phyloP scores from a whole-genome alignment of 2,888 invertebrate genomes.

The Dichetophora obliterata region DNA sequence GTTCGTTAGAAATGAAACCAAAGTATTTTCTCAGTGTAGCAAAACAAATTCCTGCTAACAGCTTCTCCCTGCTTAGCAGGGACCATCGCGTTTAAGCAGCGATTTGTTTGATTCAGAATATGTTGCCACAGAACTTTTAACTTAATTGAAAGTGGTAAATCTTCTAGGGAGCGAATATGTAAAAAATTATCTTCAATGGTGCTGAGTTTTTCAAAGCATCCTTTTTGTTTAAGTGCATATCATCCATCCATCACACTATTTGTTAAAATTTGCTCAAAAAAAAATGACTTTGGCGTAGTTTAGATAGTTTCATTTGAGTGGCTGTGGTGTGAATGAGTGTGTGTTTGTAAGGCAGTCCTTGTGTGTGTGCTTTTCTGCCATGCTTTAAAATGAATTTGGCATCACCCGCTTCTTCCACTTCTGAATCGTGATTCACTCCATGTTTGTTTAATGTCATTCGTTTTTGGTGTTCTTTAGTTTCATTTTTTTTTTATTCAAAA shows the following conservation, averaged over 20 bases:
- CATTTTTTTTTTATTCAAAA: neutral
- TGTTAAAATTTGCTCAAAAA: neutral
- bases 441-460: constrained; percentile 15
- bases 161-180: neutral
- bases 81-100: neutral
- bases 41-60: no score
- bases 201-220: neutral
- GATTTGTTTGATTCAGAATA: constrained; percentile 9
- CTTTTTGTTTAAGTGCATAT: neutral
- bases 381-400: constrained; percentile 27
- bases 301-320: constrained; percentile 6
- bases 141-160: constrained; percentile 20
- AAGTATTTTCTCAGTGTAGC: no score
- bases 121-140: constrained; percentile 4
- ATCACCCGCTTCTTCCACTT: constrained; percentile 25
- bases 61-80: no score
- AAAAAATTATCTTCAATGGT: neutral
- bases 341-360: neutral
- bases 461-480: neutral
- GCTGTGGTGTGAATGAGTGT: neutral
- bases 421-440: constrained; percentile 27
- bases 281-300: neutral
- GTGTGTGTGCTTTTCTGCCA: neutral
- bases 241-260: neutral
- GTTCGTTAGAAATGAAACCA: no score